Conservation (phyloP, 23 tunicate genomes). For the Trididemnum clinides region DNA sequence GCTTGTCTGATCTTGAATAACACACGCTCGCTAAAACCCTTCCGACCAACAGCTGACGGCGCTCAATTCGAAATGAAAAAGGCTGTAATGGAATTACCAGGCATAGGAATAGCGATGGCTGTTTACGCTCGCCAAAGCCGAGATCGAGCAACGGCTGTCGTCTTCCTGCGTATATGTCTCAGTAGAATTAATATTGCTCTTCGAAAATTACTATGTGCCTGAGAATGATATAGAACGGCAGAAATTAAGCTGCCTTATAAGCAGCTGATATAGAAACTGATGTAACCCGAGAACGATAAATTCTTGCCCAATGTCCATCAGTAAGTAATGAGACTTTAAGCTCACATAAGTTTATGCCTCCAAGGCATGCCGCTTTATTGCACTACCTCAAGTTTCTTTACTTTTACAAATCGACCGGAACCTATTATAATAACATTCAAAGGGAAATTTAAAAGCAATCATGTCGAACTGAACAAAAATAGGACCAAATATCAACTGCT, state of each 20-base stretch:
- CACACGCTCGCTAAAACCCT: too few species aligned
- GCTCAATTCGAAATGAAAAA: neutral
- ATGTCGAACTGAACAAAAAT: too few species aligned
- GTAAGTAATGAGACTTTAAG: too few species aligned
- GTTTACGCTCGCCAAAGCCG: neutral
- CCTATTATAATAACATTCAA: too few species aligned
- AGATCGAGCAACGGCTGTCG: slow-evolving; percentile 21
- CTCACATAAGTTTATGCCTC: too few species aligned
- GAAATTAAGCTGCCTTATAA: neutral
- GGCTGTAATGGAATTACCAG: slow-evolving; percentile 7
- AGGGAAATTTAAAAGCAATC: too few species aligned
- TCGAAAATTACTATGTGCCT: neutral
- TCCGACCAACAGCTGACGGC: neutral
- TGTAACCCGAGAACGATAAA: neutral
- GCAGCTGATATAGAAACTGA: slow-evolving; percentile 5
- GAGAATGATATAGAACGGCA: neutral
- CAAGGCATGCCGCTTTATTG: too few species aligned
- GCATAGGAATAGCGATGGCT: neutral
- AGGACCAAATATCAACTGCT: too few species aligned
- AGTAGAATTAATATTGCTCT: slow-evolving; percentile 10
- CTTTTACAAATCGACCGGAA: too few species aligned
- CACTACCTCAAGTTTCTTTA: too few species aligned
- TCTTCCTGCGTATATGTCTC: neutral
- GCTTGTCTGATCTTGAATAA: too few species aligned
- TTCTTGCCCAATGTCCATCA: too few species aligned